These are phyloP conservation scores for Solen grandis DNA, from an alignment of 1,140 invertebrate genomes.

Conservation along the genomic window DNA sequence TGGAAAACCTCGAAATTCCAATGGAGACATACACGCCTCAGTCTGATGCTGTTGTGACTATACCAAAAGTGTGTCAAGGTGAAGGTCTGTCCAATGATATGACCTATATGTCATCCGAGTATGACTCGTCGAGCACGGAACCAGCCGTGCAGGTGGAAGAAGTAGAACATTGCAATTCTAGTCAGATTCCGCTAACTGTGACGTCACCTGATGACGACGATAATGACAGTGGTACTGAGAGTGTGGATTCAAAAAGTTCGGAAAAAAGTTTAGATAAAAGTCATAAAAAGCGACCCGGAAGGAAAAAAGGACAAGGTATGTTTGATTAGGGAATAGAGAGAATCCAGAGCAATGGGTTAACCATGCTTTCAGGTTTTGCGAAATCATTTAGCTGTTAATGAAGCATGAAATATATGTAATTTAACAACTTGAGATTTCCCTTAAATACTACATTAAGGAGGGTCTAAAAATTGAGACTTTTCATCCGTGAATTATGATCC, in stretches of 20 bases:
- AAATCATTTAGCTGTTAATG: no score
- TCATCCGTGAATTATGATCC: no score
- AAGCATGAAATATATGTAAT: no score
- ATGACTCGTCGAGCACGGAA: neutral
- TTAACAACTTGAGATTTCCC: no score
- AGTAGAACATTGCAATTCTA: neutral
- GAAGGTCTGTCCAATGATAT: neutral
- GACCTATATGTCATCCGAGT: neutral
- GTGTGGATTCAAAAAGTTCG: conserved; percentile 45
- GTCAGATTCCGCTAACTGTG: conserved; percentile 48
- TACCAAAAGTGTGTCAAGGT: neutral
- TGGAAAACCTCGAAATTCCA: neutral
- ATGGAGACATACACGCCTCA: neutral
- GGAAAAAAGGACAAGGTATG: conserved; percentile 72
- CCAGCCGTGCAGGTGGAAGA: neutral
- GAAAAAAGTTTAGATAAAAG: conserved; percentile 28
- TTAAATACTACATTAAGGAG: no score
- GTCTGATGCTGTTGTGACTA: neutral
- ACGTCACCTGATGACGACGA: conserved; percentile 53
- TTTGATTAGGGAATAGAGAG: neutral
- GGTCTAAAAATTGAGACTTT: no score
- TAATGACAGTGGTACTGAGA: conserved; percentile 53
- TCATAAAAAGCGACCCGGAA: conserved; percentile 62
- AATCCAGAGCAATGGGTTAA: neutral
- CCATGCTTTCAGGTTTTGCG: no score